Base-by-base conservation (phyloP, 2,888 invertebrate species). In the Sesia apiformis region DNA sequence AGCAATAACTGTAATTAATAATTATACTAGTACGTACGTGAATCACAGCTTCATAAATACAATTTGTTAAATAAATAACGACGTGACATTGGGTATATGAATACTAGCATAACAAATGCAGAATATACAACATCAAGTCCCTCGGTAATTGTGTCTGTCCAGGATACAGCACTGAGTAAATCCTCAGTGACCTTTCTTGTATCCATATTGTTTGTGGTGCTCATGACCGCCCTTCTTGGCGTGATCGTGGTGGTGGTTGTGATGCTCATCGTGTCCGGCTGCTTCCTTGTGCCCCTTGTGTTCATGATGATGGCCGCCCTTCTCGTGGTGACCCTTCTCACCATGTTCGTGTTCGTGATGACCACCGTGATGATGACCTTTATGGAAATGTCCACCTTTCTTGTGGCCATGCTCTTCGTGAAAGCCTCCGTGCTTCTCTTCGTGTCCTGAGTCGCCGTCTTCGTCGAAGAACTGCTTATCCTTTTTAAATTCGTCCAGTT, bases 381-480 rank as follows among this genome's bases (percentile, higher is more conserved):
- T 94, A 81, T 96, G 94, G 78, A 93, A 92, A 75, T 93, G 93
- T 4, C 94, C 94, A 56, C 96, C 96, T 82, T 96, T 94, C 81
- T 95, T 94, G 81, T 94, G 93, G 39, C 93, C 94, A 65, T 95
- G 94, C 70, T 93, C 94, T 73, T 96, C 94, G 71, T 95, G 94
- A 77, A 93, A 93, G 42, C 92, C 94, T 59, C 95, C 96, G 70
- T 96, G 94, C 70, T 95, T 95, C 72, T 94, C 94, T 76, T 95
- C 94, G 65, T 94, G 94, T 0, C 94, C 95, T 50, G 93, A 93
- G 68, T 95, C 95, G 64, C 96, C 95, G 67, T 95, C 93, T 80
- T 96, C 96, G 65, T 96, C 96, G 78, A 93, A 95, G 92, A 95
- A 96, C 71, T 95, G 93, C 72, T 96, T 96, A 69, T 96, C 94